Evolutionary conservation across 2,888 invertebrate species (phyloP), one percentile per base, ranked within the genome.

Genomic region (Noctuana brunneofusca): DNA sequence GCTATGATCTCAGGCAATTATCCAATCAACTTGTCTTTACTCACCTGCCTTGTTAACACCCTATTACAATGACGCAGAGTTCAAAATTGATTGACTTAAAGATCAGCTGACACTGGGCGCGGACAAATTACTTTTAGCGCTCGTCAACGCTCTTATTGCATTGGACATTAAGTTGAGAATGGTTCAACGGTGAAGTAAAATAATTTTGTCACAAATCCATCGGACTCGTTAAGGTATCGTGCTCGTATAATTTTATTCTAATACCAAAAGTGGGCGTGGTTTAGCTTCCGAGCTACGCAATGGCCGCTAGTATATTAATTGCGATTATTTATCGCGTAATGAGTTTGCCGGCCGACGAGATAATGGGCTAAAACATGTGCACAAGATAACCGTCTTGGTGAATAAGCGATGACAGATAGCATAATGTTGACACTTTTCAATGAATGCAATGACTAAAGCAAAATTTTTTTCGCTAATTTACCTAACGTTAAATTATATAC

Each of bases 221-320:
- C 60, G 63, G 50, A 63, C 65, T 66, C 63, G 69, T 66, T 66
- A 68, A 56, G 60, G 63, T 50, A 63, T 55, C 60, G 64, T 65
- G 55, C 58, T 57, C 59, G 63, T 68, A 67, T 68, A 69, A 68
- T 69, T 69, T 69, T 68, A 69, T 69, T 69, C 69, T 67, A 68
- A 70, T 67, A 63, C 69, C 75, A 75, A 75, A 79, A 76, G 78
- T 73, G 73, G 86, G 86, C 79, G 86, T 73, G 74, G 78, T 77
- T 75, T 71, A 27, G 82, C 86, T 80, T 78, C 86, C 71, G 79
- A 76, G 81, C 78, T 86, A 85, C 86, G 83, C 83, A 81, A 81
- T 80, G 80, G 79, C 77, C 68, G 75, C 67, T 67, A 74, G 81
- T 81, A 82, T 82, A 80, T 81, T 84, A 80, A 86, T 84, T 73